Conservation (phyloP, 2,888 invertebrate species). For the Oeneis ivallda region DNA sequence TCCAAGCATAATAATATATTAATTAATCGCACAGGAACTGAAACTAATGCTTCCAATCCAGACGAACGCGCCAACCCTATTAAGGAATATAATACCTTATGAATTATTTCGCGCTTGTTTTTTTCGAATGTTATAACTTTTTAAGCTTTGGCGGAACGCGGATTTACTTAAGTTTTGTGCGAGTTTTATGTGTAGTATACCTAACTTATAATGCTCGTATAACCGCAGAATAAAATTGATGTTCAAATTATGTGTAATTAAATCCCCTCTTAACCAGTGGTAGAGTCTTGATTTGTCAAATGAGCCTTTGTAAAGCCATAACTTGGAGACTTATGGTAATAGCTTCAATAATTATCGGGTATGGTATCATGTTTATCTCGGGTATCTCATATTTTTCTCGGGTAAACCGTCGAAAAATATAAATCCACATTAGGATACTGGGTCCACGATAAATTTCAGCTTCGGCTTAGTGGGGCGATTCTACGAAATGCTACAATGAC, state of each 20-base stretch:
- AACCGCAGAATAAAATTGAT: background rate
- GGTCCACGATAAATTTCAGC: conserved; percentile 62
- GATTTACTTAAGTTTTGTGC: conserved; percentile 2
- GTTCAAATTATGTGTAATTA: no score
- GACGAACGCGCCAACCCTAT: conserved; percentile 7
- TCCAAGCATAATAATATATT: no score
- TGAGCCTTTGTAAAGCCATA: no score
- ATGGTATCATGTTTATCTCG: conserved; percentile 24
- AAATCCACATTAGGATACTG: conserved; percentile 54
- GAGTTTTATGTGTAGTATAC: background rate
- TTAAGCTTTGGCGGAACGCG: conserved; percentile 18
- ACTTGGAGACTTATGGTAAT: background rate
- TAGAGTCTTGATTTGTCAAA: no score
- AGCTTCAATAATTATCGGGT: conserved; percentile 18
- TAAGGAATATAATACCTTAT: conserved; percentile 38
- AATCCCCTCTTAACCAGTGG: no score
- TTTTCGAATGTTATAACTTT: conserved; percentile 29
- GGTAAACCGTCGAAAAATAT: conserved; percentile 40
- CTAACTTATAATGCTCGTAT: background rate
- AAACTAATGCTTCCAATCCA: background rate
- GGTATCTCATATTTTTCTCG: conserved; percentile 27
- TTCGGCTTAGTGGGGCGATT: conserved; percentile 64
- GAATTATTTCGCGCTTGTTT: conserved; percentile 44
- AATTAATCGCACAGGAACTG: no score
- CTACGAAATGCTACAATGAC: conserved; percentile 67